Evolutionary conservation across 2,888 invertebrate species (phyloP).

Genomic region (Chymomyza procnemis): DNA sequence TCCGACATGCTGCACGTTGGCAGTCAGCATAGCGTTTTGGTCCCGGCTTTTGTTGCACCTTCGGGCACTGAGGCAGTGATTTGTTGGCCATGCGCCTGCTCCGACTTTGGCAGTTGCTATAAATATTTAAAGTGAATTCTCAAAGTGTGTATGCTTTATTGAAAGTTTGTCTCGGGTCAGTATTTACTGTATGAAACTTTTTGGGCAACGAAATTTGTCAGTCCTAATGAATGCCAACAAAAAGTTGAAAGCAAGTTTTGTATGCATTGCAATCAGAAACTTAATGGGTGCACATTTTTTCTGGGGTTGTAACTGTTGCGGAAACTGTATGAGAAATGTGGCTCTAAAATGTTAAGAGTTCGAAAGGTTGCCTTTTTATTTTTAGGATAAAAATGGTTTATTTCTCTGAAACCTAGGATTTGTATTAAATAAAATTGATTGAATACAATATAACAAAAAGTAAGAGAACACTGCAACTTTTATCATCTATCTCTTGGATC

Average conservation of each 20-base stretch:
- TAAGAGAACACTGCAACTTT: too few relatives aligned
- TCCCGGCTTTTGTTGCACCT: constrained; percentile 2
- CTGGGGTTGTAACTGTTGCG: not conserved
- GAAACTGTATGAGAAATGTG: not conserved
- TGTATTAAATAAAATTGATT: too few relatives aligned
- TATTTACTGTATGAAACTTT: not conserved
- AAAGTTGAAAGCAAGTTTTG: not conserved
- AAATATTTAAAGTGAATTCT: not conserved
- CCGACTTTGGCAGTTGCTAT: not conserved
- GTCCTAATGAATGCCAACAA: not conserved
- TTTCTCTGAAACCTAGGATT: too few relatives aligned
- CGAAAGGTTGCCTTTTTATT: too few relatives aligned
- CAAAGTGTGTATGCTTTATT: not conserved
- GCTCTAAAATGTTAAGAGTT: not conserved
- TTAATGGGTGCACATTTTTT: not conserved
- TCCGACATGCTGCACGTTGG: not conserved
- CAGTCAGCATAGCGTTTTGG: not conserved
- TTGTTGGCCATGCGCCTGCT: not conserved
- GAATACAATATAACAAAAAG: too few relatives aligned
- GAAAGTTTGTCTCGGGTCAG: not conserved
- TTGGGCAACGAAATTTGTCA: not conserved
- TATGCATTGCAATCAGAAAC: not conserved
- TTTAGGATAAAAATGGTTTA: too few relatives aligned
- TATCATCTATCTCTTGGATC: too few relatives aligned
- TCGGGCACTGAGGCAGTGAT: not conserved